Evolutionary conservation across 2,888 invertebrate genomes (phyloP).

Genomic region (Rhabditoides inermis): DNA sequence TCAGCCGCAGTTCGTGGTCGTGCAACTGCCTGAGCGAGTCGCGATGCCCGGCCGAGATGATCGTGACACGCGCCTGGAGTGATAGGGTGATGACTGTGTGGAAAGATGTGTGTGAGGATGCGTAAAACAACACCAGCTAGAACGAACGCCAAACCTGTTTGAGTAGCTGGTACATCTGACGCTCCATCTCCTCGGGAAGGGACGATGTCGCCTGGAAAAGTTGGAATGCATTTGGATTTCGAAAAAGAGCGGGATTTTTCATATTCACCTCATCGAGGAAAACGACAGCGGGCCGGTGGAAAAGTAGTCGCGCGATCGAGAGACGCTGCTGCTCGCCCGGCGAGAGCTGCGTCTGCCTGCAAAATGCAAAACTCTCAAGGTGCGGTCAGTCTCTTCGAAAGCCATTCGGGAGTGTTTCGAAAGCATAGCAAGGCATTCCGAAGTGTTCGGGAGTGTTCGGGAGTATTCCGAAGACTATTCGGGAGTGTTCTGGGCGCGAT

Average conservation of each 20-base stretch:
- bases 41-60: constrained; percentile 60
- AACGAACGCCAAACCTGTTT: constrained; percentile 6
- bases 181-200: constrained; percentile 20
- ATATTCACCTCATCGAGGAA: constrained; percentile 89
- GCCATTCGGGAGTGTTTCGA: no score
- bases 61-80: constrained; percentile 53
- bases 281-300: constrained; percentile 64
- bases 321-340: constrained; percentile 94
- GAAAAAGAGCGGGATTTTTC: no score
- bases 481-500: no score
- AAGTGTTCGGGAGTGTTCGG: no score
- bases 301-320: constrained; percentile 86
- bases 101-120: background rate
- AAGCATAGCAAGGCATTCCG: no score
- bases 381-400: no score
- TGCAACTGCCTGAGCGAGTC: constrained; percentile 56
- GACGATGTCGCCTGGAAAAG: constrained; percentile 96
- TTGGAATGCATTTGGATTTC: no score
- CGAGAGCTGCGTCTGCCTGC: constrained; percentile 69
- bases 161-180: constrained; percentile 22
- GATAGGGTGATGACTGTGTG: background rate
- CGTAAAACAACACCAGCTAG: background rate
- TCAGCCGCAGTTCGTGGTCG: constrained; percentile 54
- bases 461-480: no score
- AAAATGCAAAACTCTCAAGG: constrained; percentile 17